Evolutionary conservation across 1,140 invertebrate species (phyloP).

Genomic region (Archegozetes longisetosus): DNA sequence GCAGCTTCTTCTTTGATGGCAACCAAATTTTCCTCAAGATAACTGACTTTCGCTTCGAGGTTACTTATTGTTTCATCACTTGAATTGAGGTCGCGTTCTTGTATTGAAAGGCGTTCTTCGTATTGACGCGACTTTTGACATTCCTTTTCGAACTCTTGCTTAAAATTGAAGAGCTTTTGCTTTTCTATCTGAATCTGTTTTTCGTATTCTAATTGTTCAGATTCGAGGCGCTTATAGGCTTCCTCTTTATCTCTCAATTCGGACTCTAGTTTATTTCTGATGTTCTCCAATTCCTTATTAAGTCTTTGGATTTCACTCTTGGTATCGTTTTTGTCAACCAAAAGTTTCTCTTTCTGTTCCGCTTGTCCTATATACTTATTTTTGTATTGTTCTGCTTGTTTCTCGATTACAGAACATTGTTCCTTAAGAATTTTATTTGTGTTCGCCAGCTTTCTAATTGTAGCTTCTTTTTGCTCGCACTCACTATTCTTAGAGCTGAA

Average conservation of each 20-base stretch:
- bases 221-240: neutral
- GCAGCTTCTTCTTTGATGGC: conserved; percentile 13
- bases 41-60: neutral
- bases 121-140: neutral
- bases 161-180: neutral
- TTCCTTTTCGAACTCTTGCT: neutral
- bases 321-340: neutral
- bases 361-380: neutral
- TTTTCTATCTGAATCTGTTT: neutral
- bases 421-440: neutral
- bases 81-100: neutral
- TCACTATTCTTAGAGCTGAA: neutral
- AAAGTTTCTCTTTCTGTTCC: neutral
- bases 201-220: neutral
- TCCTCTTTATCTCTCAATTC: neutral
- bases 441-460: conserved; percentile 2
- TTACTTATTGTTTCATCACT: neutral
- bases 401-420: neutral
- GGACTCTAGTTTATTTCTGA: neutral
- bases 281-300: neutral
- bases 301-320: neutral
- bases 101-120: neutral
- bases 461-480: neutral
- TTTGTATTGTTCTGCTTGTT: neutral
- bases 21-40: conserved; percentile 1